Evolutionary conservation across 2,797 vertebrate genomes (phyloP).

Genomic region (Myotis pilosus): DNA sequence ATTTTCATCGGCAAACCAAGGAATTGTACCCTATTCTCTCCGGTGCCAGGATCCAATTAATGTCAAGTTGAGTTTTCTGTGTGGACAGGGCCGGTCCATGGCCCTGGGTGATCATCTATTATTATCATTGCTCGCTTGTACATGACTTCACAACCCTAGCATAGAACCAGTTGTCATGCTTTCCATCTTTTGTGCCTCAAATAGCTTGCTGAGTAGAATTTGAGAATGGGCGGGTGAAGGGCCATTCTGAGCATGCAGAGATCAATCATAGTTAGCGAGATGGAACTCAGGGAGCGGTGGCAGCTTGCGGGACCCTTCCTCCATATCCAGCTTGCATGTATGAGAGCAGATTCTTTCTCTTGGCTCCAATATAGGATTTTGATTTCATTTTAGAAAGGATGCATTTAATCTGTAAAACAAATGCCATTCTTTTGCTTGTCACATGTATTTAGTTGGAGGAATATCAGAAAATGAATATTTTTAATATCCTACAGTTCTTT

Average conservation of each 20-base stretch:
- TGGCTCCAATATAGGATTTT: background rate
- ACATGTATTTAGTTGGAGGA: background rate
- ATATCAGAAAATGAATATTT: slow-evolving; percentile 11
- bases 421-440: background rate
- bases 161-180: slow-evolving; percentile 69
- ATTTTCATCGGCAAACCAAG: slow-evolving; percentile 60
- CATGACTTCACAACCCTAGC: slow-evolving; percentile 66
- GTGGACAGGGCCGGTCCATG: background rate
- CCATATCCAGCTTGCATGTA: background rate
- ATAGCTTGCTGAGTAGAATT: slow-evolving; percentile 55
- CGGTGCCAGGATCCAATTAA: slow-evolving; percentile 64
- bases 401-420: slow-evolving; percentile 4
- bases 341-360: background rate
- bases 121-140: slow-evolving; percentile 62
- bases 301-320: background rate
- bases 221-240: background rate
- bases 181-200: slow-evolving; percentile 63
- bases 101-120: slow-evolving; percentile 66
- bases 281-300: background rate
- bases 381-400: slow-evolving; percentile 19
- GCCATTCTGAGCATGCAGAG: background rate
- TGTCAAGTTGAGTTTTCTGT: slow-evolving; percentile 50
- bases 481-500: slow-evolving; percentile 14
- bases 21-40: background rate
- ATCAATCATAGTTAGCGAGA: background rate